These are phyloP conservation scores for Temnothorax rugatulus DNA, from an alignment of 2,888 invertebrate genomes.

Conservation along the genomic window DNA sequence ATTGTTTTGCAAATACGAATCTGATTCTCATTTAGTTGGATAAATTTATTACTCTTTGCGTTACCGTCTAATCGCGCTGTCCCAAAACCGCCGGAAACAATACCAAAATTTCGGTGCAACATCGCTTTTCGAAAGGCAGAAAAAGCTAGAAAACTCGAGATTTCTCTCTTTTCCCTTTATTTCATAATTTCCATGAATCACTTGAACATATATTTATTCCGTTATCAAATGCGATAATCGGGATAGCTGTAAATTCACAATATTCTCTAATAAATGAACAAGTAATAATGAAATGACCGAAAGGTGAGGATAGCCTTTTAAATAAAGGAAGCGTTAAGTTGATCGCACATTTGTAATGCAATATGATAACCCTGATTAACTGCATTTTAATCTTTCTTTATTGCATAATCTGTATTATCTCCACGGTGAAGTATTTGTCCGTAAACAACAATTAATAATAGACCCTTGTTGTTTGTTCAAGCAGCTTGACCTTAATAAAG, in stretches of 20 bases:
- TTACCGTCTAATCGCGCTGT: background rate
- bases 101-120: background rate
- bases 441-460: slow-evolving; percentile 49
- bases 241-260: background rate
- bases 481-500: slow-evolving; percentile 51
- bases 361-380: background rate
- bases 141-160: background rate
- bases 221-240: background rate
- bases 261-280: background rate
- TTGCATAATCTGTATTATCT: slow-evolving; percentile 13
- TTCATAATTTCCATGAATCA: background rate
- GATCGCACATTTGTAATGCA: background rate
- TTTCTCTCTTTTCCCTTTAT: background rate
- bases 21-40: too few relatives aligned
- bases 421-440: slow-evolving; percentile 9
- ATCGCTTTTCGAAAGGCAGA: too few relatives aligned
- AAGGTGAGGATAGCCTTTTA: background rate
- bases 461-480: slow-evolving; percentile 41
- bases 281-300: background rate
- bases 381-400: background rate
- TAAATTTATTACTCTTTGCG: background rate
- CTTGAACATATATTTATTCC: background rate
- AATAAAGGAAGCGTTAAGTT: background rate
- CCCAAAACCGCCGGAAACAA: background rate
- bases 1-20: too few relatives aligned